These are phyloP conservation scores for Perdix hodgsoniae DNA, from an alignment of 2,797 vertebrate species.

Conservation along the genomic window DNA sequence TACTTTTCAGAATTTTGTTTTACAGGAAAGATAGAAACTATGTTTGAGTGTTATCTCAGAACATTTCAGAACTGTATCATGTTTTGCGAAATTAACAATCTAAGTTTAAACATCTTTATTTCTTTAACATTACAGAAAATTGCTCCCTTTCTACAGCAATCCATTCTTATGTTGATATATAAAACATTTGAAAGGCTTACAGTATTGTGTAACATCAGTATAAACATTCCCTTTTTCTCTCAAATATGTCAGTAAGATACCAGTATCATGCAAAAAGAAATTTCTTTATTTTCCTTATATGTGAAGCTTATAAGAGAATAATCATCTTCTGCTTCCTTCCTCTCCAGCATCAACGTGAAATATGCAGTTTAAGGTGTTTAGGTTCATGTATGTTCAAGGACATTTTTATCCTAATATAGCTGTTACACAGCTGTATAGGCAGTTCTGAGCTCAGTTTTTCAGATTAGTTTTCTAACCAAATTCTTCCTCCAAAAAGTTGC, in stretches of 20 bases:
- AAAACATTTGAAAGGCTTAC: background rate
- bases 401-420: background rate
- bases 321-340: background rate
- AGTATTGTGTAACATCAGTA: background rate
- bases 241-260: background rate
- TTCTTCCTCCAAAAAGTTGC: background rate
- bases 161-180: background rate
- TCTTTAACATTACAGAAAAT: background rate
- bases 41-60: background rate
- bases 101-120: background rate
- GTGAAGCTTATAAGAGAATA: background rate
- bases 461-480: background rate
- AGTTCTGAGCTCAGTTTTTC: background rate
- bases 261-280: background rate
- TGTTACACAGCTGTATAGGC: background rate
- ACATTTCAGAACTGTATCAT: background rate
- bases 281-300: background rate
- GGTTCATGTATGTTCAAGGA: background rate
- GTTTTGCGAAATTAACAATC: background rate
- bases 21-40: background rate
- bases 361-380: background rate
- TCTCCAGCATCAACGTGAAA: background rate
- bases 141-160: background rate
- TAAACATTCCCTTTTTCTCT: background rate
- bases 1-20: background rate